Conservation (phyloP, 2,888 invertebrate genomes). For the Eupithecia vulgata region DNA sequence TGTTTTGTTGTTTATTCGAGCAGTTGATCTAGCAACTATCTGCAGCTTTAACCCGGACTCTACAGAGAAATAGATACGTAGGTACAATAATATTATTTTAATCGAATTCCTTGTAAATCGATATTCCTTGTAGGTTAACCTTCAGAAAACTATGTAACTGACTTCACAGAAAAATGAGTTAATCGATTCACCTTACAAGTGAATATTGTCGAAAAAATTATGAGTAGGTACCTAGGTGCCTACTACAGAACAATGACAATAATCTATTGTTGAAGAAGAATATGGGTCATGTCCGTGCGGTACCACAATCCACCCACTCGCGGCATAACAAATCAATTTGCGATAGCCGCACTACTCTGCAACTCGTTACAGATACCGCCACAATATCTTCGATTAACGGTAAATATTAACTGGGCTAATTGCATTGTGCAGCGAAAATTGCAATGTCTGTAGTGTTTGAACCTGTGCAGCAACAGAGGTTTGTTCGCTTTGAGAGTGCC, state of each 20-base stretch:
- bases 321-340: slow-evolving; percentile 58
- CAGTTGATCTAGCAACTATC: no score
- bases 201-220: no score
- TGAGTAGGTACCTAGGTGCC: neutral
- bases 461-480: neutral
- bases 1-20: no score
- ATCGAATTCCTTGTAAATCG: no score
- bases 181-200: no score
- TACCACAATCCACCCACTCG: slow-evolving; percentile 1
- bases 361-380: slow-evolving; percentile 37
- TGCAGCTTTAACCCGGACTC: no score
- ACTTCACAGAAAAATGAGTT: no score
- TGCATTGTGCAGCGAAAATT: slow-evolving; percentile 44
- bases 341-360: slow-evolving; percentile 39
- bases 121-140: no score
- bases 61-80: no score
- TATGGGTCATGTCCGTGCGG: slow-evolving; percentile 46
- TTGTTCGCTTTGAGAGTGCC: neutral
- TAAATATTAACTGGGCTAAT: slow-evolving; percentile 50
- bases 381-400: slow-evolving; percentile 51
- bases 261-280: slow-evolving; percentile 23
- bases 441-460: neutral
- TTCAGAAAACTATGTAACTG: no score
- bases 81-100: no score
- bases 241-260: slow-evolving; percentile 4